Base-by-base conservation (phyloP, 2,888 invertebrate species). In the Portevinia maculata region DNA sequence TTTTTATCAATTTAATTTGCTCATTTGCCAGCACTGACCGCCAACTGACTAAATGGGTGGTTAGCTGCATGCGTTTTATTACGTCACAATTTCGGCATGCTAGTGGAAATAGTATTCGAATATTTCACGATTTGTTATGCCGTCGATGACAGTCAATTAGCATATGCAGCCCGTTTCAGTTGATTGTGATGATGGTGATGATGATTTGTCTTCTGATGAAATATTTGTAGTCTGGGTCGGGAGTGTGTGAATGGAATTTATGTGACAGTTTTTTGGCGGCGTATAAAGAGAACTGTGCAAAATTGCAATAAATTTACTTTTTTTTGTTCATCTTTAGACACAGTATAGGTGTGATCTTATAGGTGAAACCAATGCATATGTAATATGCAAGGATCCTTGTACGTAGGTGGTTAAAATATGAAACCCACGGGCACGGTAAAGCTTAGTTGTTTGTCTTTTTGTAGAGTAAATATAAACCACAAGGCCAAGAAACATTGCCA, bases 81-180 rank as follows among this genome's bases (percentile, higher is more conserved):
- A 44, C 69, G 70, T 70, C 70, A 81, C 65, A 70, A 55, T 57
- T 37, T 46, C 34, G 79, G 62, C 69, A 67, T 64, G 57, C 79
- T 70, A 53, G 52, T 70, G 75, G 17, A 75, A 75, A 81, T 81
- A 59, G 62, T 53, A 65, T 70, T 69, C 41, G 46, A 53, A 81
- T 81, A 81, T 70, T 81, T 76, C 44, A 76, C 70, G 32, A 81
- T 76, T 71, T 55, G 60, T 65, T 70, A 76, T 76, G 60, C 60
- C 57, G 53, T 65, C 76, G 76, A 76, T 81, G 81, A 81, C 70
- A 81, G 81, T 70, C 81, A 81, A 81, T 81, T 81, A 81, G 65
- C 76, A 76, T 64, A 59, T 79, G 65, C 57, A 52, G 32, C 41
- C 50, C 64, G 44, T n/a, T 59, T 78, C 44, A 64, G 44, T 53